Percentiles rank a stretch among this genome's conserved stretches.
These are phyloP conservation scores for Emys orbicularis DNA, from an alignment of 2,797 vertebrate species.

Conservation along the genomic window DNA sequence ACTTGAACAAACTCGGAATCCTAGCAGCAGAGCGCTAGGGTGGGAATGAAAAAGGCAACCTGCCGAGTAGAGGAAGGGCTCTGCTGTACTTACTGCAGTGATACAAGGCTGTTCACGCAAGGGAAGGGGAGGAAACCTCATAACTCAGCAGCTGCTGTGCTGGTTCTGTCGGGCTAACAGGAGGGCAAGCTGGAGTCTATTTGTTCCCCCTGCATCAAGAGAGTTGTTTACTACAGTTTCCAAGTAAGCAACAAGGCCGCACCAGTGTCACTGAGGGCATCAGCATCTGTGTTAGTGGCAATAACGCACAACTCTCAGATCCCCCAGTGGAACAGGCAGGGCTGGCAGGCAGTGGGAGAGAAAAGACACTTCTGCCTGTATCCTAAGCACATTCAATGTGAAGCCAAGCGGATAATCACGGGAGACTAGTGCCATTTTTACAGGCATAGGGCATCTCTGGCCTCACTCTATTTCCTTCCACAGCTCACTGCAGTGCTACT, in stretches of 20 bases:
- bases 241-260: neutral
- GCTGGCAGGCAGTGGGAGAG: neutral
- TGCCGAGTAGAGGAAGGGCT: neutral
- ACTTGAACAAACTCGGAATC: neutral
- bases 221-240: neutral
- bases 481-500: neutral
- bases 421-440: neutral
- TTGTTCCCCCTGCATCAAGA: neutral
- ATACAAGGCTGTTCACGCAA: neutral
- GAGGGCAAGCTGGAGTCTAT: no score
- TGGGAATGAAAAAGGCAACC: neutral
- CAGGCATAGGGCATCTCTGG: neutral
- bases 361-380: neutral
- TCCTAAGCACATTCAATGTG: neutral
- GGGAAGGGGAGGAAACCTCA: neutral
- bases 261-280: neutral
- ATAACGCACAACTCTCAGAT: neutral
- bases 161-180: no score
- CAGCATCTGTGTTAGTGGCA: neutral
- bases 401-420: neutral
- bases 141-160: no score
- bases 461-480: constrained; percentile 51
- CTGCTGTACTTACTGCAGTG: neutral
- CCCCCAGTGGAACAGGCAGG: no score
- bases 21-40: neutral